These are phyloP conservation scores for Cherax quadricarinatus DNA, from an alignment of 1,140 invertebrate species.

Conservation along the genomic window DNA sequence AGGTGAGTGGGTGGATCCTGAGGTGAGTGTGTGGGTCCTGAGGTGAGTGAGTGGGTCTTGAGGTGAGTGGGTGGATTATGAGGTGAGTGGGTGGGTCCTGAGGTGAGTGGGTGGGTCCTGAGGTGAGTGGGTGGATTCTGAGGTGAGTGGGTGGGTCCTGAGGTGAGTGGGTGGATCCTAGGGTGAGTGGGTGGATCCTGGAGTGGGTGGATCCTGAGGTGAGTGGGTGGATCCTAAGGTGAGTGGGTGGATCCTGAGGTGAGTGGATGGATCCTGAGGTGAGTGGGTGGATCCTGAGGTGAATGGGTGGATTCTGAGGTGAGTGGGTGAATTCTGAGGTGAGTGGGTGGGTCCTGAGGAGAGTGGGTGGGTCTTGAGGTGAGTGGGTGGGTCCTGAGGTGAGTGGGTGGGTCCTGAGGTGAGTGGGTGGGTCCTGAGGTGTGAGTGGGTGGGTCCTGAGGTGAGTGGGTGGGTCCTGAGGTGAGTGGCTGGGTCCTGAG, in stretches of 20 bases:
- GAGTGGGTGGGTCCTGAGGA: background rate
- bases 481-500: no score
- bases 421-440: background rate
- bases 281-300: background rate
- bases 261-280: background rate
- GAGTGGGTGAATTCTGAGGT: no score
- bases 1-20: no score
- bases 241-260: background rate
- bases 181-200: no score
- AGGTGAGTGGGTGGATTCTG: no score
- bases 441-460: background rate
- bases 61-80: background rate
- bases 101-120: background rate
- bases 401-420: background rate
- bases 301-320: background rate
- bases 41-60: background rate
- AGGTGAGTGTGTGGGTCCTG: background rate
- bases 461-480: background rate
- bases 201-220: background rate
- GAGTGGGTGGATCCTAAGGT: background rate
- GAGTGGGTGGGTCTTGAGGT: background rate
- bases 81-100: background rate
- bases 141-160: no score
- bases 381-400: background rate
- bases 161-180: background rate